Conservation (phyloP, 2,113 vertebrate species). For the Marcusenius ussheri region DNA sequence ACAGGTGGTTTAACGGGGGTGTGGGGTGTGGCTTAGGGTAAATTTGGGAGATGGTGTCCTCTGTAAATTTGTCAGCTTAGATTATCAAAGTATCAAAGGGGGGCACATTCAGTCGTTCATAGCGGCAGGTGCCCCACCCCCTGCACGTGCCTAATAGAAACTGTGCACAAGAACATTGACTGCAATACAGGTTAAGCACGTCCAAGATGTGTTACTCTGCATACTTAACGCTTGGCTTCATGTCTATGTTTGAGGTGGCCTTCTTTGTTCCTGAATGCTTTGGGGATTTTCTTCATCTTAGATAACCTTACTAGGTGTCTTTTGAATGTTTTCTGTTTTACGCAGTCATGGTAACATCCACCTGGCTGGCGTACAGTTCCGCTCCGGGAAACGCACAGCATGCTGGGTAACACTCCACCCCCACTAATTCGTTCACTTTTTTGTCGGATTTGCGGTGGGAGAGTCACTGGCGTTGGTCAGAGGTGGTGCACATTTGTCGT, state of each 20-base stretch:
- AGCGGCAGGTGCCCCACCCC: neutral
- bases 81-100: too few species aligned
- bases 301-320: neutral
- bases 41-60: neutral
- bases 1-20: neutral
- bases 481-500: neutral
- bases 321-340: neutral
- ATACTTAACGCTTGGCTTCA: neutral
- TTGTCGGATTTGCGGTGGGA: neutral
- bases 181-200: neutral
- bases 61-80: neutral
- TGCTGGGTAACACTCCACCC: neutral
- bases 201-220: neutral
- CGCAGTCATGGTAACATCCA: neutral
- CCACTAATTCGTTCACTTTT: neutral
- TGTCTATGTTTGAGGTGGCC: neutral
- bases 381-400: neutral
- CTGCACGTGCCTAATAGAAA: neutral
- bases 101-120: too few species aligned
- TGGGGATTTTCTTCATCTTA: neutral
- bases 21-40: neutral
- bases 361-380: neutral
- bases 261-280: neutral
- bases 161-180: neutral
- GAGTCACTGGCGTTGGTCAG: neutral